Conservation (phyloP, 2,797 vertebrate species). For the Picus viridis region DNA sequence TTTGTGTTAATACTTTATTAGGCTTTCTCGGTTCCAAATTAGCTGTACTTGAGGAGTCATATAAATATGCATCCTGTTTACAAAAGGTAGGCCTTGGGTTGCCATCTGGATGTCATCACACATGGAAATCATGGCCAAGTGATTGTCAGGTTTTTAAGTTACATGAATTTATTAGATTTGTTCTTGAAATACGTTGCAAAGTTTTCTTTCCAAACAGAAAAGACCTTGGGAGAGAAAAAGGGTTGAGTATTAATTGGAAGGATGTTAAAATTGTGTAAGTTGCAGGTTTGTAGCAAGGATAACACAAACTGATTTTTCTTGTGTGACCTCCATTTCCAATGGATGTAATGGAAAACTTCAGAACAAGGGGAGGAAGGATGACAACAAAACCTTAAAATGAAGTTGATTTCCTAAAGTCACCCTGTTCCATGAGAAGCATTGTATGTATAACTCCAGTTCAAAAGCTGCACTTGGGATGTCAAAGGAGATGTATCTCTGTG, state of each 20-base stretch:
- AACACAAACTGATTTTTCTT: accelerated
- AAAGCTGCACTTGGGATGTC: neutral
- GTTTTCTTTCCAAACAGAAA: neutral
- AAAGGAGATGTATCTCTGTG: neutral
- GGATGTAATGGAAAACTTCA: neutral
- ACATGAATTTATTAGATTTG: neutral
- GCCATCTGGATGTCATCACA: neutral
- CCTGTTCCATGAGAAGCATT: neutral
- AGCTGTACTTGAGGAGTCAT: neutral
- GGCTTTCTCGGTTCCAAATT: neutral
- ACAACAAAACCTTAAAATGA: neutral
- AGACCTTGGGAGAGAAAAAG: neutral
- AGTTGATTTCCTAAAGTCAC: neutral
- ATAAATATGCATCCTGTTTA: neutral
- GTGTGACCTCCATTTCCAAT: neutral
- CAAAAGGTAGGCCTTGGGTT: neutral
- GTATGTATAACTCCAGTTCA: neutral
- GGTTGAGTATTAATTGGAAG: neutral
- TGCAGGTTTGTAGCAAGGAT: neutral
- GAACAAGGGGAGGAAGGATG: neutral
- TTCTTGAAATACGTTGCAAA: neutral
- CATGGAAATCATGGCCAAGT: neutral
- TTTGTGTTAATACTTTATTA: neutral
- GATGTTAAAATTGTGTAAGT: neutral
- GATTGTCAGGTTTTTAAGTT: neutral